phyloP scores from a whole-genome alignment of 2,113 vertebrate species.

The Heterotilapia buettikoferi region DNA sequence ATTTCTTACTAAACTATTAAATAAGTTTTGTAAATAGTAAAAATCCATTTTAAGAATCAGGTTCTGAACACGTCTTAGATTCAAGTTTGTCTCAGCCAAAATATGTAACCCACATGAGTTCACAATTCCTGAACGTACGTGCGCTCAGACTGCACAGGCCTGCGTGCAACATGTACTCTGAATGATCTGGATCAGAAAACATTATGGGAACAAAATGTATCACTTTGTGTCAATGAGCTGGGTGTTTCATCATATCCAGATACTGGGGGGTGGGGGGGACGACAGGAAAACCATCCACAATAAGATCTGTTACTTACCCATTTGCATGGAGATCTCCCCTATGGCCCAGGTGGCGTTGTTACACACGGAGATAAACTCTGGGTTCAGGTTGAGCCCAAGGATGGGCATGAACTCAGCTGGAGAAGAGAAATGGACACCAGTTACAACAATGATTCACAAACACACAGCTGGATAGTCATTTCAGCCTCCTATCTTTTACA shows the following conservation, averaged over 20 bases:
- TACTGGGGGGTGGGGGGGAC: background rate
- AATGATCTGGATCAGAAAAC: constrained; percentile 54
- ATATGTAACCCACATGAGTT: background rate
- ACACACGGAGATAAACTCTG: constrained; percentile 92
- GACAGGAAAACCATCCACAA: background rate
- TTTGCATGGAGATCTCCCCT: constrained; percentile 91
- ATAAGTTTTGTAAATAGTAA: background rate
- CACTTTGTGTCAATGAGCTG: constrained; percentile 64
- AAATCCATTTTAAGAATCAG: background rate
- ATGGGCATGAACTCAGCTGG: constrained; percentile 96
- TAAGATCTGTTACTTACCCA: constrained; percentile 66
- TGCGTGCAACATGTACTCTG: background rate
- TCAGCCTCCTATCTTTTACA: background rate
- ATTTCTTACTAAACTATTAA: background rate
- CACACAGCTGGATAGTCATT: background rate
- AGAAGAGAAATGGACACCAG: background rate
- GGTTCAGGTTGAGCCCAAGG: constrained; percentile 91
- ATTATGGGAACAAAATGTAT: constrained; percentile 58
- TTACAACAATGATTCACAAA: background rate
- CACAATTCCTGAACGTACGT: background rate
- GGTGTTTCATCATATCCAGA: constrained; percentile 66
- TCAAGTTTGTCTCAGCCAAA: background rate
- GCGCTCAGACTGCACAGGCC: background rate
- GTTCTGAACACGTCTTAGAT: background rate
- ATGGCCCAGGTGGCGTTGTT: constrained; percentile 93